Percentiles rank a stretch among this genome's conserved stretches.
Conservation (phyloP, 1,140 invertebrate genomes). For the Aphaenogaster rudis region DNA sequence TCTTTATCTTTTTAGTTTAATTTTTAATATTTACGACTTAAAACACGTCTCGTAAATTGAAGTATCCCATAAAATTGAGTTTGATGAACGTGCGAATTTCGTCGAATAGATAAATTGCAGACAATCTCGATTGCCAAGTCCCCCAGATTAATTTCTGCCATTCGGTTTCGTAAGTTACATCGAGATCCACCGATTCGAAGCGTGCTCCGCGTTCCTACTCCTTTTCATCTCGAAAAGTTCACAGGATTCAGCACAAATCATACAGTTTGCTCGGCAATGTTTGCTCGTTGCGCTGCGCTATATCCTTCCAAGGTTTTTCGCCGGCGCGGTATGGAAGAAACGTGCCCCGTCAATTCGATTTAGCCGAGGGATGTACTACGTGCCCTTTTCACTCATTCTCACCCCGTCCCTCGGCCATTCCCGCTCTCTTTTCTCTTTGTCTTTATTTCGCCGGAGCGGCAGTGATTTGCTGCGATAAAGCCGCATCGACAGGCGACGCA, state of each 20-base stretch:
- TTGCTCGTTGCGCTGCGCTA: constrained; percentile 29
- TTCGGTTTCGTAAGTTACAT: constrained; percentile 35
- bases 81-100: neutral
- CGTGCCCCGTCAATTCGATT: constrained; percentile 72
- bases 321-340: constrained; percentile 27
- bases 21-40: constrained; percentile 6
- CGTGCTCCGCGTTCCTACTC: constrained; percentile 27
- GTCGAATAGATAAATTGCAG: neutral
- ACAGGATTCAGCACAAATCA: constrained; percentile 41
- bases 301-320: constrained; percentile 31
- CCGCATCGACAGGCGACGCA: constrained; percentile 83
- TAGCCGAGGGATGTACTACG: constrained; percentile 68
- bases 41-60: constrained; percentile 2
- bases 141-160: constrained; percentile 24
- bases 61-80: constrained; percentile 5
- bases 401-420: neutral
- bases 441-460: constrained; percentile 73
- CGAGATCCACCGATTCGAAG: constrained; percentile 8
- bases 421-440: constrained; percentile 60
- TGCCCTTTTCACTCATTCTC: constrained; percentile 67
- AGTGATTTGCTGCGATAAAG: constrained; percentile 84
- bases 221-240: constrained; percentile 38
- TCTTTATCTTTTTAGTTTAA: neutral
- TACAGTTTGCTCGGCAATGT: constrained; percentile 40
- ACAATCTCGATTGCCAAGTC: neutral